Percentiles rank a stretch among this genome's conserved stretches.
These are phyloP conservation scores for Microctenopoma stevenorrisi DNA, from an alignment of 2,797 vertebrate species.

Conservation along the genomic window DNA sequence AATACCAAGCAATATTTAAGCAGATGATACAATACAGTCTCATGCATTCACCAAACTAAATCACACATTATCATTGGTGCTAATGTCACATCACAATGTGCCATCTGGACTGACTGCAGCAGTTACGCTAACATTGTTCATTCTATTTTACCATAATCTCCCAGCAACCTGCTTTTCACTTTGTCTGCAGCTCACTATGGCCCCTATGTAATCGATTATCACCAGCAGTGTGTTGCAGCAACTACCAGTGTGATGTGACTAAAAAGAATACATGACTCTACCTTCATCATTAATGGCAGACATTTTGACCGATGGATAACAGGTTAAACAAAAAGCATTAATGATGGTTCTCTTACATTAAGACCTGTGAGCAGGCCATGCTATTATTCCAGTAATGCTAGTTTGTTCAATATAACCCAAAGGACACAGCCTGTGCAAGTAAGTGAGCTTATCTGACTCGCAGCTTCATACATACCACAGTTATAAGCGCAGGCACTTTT, in stretches of 20 bases:
- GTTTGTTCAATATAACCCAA: background rate
- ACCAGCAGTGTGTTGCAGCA: constrained; percentile 27
- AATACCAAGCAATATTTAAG: constrained; percentile 42
- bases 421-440: background rate
- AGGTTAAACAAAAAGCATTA: constrained; percentile 54
- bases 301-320: constrained; percentile 49
- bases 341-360: constrained; percentile 31
- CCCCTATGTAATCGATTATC: constrained; percentile 47
- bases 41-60: constrained; percentile 31
- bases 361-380: constrained; percentile 6
- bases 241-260: constrained; percentile 52
- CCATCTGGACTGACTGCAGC: constrained; percentile 41
- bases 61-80: constrained; percentile 15
- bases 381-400: background rate
- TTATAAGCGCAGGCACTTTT: background rate
- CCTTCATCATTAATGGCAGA: constrained; percentile 55
- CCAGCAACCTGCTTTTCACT: constrained; percentile 56
- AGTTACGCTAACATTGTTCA: constrained; percentile 34
- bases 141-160: constrained; percentile 49
- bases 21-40: constrained; percentile 24
- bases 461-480: background rate
- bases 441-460: background rate
- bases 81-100: constrained; percentile 42
- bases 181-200: constrained; percentile 44
- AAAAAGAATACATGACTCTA: constrained; percentile 28